phyloP scores from a whole-genome alignment of 1,140 invertebrate genomes.

The Lerema accius region DNA sequence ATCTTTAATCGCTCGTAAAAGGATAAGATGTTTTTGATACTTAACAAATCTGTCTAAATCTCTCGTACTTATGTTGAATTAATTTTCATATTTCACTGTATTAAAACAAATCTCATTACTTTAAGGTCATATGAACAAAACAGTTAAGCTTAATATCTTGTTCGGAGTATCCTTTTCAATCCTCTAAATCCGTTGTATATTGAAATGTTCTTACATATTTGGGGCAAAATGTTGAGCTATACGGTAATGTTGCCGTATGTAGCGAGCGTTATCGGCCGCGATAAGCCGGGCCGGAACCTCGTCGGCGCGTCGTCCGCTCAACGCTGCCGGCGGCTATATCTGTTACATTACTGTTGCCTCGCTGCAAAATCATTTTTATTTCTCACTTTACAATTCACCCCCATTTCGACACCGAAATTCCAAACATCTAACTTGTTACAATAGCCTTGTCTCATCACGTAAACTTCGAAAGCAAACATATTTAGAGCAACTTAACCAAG shows the following conservation, averaged over 20 bases:
- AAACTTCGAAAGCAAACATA: conserved; percentile 40
- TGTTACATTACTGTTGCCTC: conserved; percentile 49
- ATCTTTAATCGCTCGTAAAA: too few relatives aligned
- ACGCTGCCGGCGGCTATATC: conserved; percentile 52
- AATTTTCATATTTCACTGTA: conserved; percentile 1
- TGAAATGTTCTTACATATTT: conserved; percentile 32
- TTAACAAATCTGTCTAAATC: too few relatives aligned
- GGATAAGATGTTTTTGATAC: too few relatives aligned
- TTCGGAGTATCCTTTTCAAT: conserved; percentile 12
- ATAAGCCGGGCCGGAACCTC: conserved; percentile 66
- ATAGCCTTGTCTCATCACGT: too few relatives aligned
- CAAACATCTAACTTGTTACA: background rate
- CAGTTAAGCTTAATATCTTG: conserved; percentile 4
- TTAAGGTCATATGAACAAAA: background rate
- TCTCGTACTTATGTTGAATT: too few relatives aligned
- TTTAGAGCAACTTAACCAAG: conserved; percentile 32
- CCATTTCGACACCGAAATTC: conserved; percentile 34
- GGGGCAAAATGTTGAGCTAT: conserved; percentile 26
- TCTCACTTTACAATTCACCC: conserved; percentile 49
- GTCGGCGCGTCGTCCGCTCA: conserved; percentile 52
- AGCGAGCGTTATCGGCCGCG: conserved; percentile 62
- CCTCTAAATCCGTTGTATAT: conserved; percentile 15
- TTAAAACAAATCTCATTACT: background rate
- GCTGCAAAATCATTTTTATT: conserved; percentile 56
- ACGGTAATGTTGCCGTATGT: conserved; percentile 41